A percentile compares a stretch with the other conserved stretches of the same genome.
phyloP scores from a whole-genome alignment of 2,797 vertebrate genomes.

The Anabacerthia variegaticeps region DNA sequence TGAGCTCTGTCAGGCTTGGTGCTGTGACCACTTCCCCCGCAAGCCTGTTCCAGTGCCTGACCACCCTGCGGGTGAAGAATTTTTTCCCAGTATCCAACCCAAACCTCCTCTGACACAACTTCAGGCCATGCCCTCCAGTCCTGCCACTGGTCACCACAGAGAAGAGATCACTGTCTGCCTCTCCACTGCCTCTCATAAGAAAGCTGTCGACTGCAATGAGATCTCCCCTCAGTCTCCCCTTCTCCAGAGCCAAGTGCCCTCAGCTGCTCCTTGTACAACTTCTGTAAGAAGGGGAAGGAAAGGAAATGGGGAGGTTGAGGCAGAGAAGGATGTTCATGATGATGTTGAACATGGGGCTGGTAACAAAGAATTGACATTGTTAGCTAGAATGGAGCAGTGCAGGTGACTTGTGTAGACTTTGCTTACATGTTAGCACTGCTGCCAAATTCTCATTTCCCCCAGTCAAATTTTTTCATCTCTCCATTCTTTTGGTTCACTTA shows the following conservation, averaged over 20 bases:
- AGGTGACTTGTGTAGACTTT: background rate
- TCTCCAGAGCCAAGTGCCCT: background rate
- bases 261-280: background rate
- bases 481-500: background rate
- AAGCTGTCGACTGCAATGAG: background rate
- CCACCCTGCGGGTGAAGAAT: background rate
- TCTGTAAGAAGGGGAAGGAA: background rate
- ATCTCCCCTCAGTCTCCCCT: background rate
- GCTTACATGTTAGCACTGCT: background rate
- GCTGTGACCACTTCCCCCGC: background rate
- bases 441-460: background rate
- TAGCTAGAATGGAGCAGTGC: rapidly evolving
- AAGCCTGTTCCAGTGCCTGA: background rate
- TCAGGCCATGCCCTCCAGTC: rapidly evolving
- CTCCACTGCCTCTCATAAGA: background rate
- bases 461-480: background rate
- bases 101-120: background rate
- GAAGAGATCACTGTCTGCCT: background rate
- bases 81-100: background rate
- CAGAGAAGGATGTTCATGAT: background rate
- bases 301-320: background rate
- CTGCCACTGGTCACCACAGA: background rate
- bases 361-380: background rate
- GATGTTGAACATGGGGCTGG: background rate
- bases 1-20: background rate